Evolutionary conservation across 2,113 vertebrate species (phyloP).

Genomic region (Camelus bactrianus): DNA sequence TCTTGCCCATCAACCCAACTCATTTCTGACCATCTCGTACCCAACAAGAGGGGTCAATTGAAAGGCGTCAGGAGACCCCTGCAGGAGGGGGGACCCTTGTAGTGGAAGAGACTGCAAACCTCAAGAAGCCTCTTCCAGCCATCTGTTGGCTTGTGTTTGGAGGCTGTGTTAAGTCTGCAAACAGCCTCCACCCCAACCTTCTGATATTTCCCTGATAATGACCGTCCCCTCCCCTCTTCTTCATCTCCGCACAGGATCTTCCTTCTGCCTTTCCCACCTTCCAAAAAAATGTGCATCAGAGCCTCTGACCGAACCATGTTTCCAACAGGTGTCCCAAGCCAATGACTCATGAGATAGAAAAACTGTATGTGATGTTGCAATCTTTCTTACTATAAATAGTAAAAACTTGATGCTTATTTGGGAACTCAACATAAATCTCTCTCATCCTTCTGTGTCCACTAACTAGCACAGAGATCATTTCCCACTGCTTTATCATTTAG

Average conservation of each 20-base stretch:
- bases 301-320: slow-evolving; percentile 49
- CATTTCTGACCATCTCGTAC: neutral
- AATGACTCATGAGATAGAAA: neutral
- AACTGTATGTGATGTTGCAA: neutral
- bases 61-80: slow-evolving; percentile 39
- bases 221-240: neutral
- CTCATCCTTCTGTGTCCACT: neutral
- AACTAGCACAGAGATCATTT: neutral
- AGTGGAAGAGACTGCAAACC: slow-evolving; percentile 56
- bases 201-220: slow-evolving; percentile 68
- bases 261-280: neutral
- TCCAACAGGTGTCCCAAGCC: slow-evolving; percentile 47
- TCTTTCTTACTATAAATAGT: neutral
- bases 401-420: neutral
- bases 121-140: slow-evolving; percentile 55
- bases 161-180: slow-evolving; percentile 53
- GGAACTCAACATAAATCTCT: neutral
- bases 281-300: slow-evolving; percentile 18
- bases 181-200: neutral
- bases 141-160: slow-evolving; percentile 67
- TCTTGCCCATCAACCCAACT: neutral
- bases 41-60: neutral
- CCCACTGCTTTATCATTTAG: neutral
- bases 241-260: neutral
- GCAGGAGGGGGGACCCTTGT: slow-evolving; percentile 47